These are phyloP conservation scores for Lutjanus erythropterus DNA, from an alignment of 2,113 vertebrate genomes.

Conservation along the genomic window DNA sequence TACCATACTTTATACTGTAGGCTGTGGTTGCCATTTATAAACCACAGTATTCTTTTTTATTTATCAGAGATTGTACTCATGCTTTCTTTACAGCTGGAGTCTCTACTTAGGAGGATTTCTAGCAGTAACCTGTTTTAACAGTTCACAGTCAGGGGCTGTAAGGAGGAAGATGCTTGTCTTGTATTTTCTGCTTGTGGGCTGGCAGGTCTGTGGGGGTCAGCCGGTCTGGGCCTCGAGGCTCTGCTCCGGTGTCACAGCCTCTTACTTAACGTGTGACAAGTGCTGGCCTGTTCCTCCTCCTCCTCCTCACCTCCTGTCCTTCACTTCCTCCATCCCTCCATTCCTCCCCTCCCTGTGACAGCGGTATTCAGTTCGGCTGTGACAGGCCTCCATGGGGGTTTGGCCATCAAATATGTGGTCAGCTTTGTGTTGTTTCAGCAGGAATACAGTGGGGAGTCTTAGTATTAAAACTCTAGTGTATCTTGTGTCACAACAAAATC, in stretches of 20 bases:
- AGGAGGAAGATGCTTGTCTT: conserved; percentile 31
- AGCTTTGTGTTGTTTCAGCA: conserved; percentile 41
- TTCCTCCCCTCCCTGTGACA: conserved; percentile 12
- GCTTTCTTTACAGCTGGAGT: not conserved
- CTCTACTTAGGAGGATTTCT: not conserved
- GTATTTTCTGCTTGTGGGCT: conserved; percentile 23
- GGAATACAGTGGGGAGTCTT: conserved; percentile 13
- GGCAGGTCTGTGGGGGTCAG: conserved; percentile 43
- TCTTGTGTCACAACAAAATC: conserved; percentile 26
- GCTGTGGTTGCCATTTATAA: not conserved
- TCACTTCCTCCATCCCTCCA: conserved; percentile 1
- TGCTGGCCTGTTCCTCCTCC: conserved; percentile 17
- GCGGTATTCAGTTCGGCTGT: conserved; percentile 28
- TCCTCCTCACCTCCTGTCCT: conserved; percentile 22
- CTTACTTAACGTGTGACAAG: conserved; percentile 54
- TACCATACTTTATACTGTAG: no score
- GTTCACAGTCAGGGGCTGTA: not conserved
- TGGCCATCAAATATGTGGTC: conserved; percentile 27
- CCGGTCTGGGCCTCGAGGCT: conserved; percentile 5
- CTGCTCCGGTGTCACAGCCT: conserved; percentile 41
- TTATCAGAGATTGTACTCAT: not conserved
- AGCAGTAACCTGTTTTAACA: not conserved
- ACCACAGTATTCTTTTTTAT: not conserved
- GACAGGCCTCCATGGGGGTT: conserved; percentile 52
- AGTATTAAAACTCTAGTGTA: conserved; percentile 7